Evolutionary conservation across 2,888 invertebrate genomes (phyloP).

Genomic region (Dasypolia templi): DNA sequence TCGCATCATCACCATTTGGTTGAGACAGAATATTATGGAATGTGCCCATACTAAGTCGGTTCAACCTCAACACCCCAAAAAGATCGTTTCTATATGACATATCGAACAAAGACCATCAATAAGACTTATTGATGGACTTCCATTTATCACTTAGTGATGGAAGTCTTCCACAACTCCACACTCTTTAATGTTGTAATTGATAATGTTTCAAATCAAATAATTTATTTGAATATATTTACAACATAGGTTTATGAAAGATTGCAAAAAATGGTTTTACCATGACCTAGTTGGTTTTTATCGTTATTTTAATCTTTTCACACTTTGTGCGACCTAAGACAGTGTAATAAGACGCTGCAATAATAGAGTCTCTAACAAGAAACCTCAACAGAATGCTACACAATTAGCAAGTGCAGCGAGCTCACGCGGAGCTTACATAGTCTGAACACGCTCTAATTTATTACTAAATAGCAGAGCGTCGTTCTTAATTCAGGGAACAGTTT

Average conservation of each 20-base stretch:
- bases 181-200: not conserved
- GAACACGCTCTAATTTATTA: constrained; percentile 20
- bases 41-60: not conserved
- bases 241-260: not conserved
- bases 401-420: constrained; percentile 23
- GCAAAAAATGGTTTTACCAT: not conserved
- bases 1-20: too few species aligned
- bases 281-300: not conserved
- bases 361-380: constrained; percentile 11
- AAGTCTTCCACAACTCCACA: not conserved
- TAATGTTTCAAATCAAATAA: not conserved
- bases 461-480: not conserved
- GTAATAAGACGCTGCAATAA: not conserved
- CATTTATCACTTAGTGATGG: too few species aligned
- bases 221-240: not conserved
- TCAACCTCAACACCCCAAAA: not conserved
- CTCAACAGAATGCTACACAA: constrained; percentile 28
- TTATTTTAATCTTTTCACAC: not conserved
- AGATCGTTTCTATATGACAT: not conserved
- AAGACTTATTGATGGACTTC: too few species aligned
- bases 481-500: not conserved
- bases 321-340: not conserved
- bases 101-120: not conserved
- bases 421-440: not conserved
- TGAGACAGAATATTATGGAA: not conserved